Evolutionary conservation across 2,797 vertebrate genomes (phyloP), one percentile per base, ranked within the genome.

Genomic region (Mus minutoides): DNA sequence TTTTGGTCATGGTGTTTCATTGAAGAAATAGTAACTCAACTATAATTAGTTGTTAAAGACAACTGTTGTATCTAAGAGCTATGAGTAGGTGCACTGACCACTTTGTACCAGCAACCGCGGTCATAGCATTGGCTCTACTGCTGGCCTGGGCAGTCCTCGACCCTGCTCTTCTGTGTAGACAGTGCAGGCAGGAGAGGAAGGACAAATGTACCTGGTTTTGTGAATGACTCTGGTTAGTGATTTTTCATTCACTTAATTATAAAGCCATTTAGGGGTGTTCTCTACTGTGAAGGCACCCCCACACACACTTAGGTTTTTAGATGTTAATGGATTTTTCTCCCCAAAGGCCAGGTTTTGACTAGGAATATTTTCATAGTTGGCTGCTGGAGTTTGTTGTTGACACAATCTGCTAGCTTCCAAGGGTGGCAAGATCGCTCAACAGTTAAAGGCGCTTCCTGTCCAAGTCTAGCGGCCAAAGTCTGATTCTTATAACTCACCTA

Each of bases 251-350:
- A 93, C 13, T 86, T 91, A 31, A 86, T 85, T 78, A 71, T 71
- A 75, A 78, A 88, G 8, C 3, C 58, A 31, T 90, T 56, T 43
- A 60, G 64, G 52, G 86, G 40, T 89, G 43, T 60, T 88, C n/a
- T 46, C 16, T 40, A 43, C 40, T 67, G 2, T 52, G n/a, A 67
- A 79, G 43, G 19, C 46, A 78, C 76, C 58, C 71, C 43, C 9
- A n/a, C n/a, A n/a, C 16, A 21, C 6, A 6, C 37, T 96, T 93
- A 77, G 89, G 73, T 92, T 85, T 95, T 95, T 52, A 89, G 77
- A 79, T 87, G 75, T 46, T 60, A 88, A 40, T 77, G 29, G 37
- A 31, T 92, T 82, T 37, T 83, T 92, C 75, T 62, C 85, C 62
- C 29, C 83, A 92, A 52, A 94, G 91, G 60, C 75, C 26, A 79